Percentiles rank a stretch among this genome's conserved stretches.
phyloP scores from a whole-genome alignment of 2,113 vertebrate species.

The Bubo blakistoni region DNA sequence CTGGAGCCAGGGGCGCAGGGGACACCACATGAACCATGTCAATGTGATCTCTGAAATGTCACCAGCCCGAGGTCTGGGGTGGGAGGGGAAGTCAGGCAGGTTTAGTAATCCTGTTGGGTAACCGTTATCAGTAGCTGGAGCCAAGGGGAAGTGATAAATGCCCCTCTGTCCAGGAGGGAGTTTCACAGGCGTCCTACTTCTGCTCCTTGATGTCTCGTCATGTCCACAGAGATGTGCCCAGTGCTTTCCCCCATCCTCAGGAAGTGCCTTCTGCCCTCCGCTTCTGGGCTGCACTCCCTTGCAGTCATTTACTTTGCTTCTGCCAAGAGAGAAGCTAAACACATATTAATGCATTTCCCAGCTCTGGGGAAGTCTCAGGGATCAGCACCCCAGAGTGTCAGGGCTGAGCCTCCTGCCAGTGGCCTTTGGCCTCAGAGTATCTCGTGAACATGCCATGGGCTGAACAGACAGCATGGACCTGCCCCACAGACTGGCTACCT shows the following conservation, averaged over 20 bases:
- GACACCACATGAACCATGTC: background rate
- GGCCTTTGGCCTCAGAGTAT: background rate
- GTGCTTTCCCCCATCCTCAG: background rate
- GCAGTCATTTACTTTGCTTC: background rate
- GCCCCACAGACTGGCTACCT: background rate
- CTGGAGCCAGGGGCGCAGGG: background rate
- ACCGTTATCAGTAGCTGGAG: background rate
- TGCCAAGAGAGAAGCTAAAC: background rate
- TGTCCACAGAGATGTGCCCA: background rate
- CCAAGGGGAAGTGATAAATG: background rate
- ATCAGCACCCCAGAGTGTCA: background rate
- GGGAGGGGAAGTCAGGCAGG: background rate
- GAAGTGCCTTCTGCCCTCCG: background rate
- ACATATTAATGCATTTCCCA: background rate
- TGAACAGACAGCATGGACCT: background rate
- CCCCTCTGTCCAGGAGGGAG: background rate
- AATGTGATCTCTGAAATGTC: background rate
- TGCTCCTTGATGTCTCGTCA: background rate
- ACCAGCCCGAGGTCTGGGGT: background rate
- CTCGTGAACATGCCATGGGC: background rate
- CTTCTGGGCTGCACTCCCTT: background rate
- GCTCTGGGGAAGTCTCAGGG: background rate
- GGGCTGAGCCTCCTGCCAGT: background rate
- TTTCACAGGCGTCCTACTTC: background rate
- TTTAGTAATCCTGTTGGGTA: background rate